phyloP scores from a whole-genome alignment of 2,797 vertebrate genomes.

The Eremophila alpestris region DNA sequence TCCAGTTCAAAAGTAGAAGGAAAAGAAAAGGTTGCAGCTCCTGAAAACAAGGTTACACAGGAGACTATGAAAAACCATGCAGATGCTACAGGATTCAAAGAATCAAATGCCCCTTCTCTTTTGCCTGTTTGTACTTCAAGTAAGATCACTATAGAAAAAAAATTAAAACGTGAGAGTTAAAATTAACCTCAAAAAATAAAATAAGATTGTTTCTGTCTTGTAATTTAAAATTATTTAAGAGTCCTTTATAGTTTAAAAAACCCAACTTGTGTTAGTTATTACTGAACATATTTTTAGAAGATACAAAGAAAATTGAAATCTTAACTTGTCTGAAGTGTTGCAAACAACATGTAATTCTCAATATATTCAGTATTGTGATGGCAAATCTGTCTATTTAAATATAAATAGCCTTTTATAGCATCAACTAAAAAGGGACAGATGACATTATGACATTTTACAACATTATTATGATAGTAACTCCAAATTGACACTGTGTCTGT shows the following conservation, averaged over 20 bases:
- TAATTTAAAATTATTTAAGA: neutral
- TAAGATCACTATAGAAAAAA: constrained; percentile 62
- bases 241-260: neutral
- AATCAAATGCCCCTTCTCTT: constrained; percentile 69
- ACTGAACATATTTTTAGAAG: neutral
- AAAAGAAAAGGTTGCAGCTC: constrained; percentile 69
- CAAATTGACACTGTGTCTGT: neutral
- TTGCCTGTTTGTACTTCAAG: constrained; percentile 71
- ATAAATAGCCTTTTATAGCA: neutral
- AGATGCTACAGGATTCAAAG: constrained; percentile 64
- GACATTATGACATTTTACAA: neutral
- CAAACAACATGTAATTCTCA: neutral
- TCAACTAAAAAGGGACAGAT: neutral
- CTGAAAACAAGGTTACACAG: constrained; percentile 67
- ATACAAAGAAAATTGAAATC: neutral
- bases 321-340: neutral
- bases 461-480: neutral
- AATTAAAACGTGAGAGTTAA: neutral
- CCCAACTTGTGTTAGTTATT: neutral
- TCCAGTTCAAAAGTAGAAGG: constrained; percentile 58
- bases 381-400: neutral
- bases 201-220: neutral
- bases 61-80: constrained; percentile 65
- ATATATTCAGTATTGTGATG: neutral
- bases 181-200: neutral